Evolutionary conservation across 2,888 invertebrate species (phyloP), one percentile per base, ranked within the genome.

Genomic region (Hirtodrosophila cameraria): DNA sequence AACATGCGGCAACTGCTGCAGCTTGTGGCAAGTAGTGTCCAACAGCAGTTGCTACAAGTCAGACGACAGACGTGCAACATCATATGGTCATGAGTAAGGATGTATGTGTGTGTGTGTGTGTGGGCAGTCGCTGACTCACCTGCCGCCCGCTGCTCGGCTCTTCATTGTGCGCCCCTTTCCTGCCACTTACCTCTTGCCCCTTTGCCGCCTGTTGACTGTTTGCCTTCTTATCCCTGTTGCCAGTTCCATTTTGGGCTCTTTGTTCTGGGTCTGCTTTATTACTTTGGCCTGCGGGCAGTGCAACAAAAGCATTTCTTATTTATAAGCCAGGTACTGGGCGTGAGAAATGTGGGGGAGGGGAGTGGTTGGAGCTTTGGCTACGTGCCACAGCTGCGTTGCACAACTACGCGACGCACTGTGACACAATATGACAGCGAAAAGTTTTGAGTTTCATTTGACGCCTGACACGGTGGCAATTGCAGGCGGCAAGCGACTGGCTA

Each of bases 341-440:
- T n/a, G n/a, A n/a, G n/a, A n/a, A n/a, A n/a, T n/a, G n/a, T n/a
- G 23, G 23, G 23, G 6, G 23, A 7, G 23, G 23, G 18, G 2
- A 5, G 18, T 20, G 18, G 23, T n/a, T n/a, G n/a, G n/a, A n/a
- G 23, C 16, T 23, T 30, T 57, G 30, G 48, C 63, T 61, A 55
- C 69, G 61, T 70, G 73, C 63, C 63, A 36, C 53, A 41, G 41
- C 52, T 41, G 57, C 28, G 15, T 33, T 35, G 58, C 42, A 12
- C 43, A 35, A 41, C 8, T 1, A 12, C 25, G 3, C 38, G 43
- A 46, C 35, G 36, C 46, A 45, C 59, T 43, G 36, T 57, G 59
- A 68, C 83, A 72, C 76, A 72, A 73, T 80, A 61, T 83, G 80
- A 77, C 80, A 79, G 52, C 27, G 13, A 27, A 33, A 70, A 52